These are phyloP conservation scores for Neosalanx taihuensis DNA, from an alignment of 2,797 vertebrate genomes.

Conservation along the genomic window DNA sequence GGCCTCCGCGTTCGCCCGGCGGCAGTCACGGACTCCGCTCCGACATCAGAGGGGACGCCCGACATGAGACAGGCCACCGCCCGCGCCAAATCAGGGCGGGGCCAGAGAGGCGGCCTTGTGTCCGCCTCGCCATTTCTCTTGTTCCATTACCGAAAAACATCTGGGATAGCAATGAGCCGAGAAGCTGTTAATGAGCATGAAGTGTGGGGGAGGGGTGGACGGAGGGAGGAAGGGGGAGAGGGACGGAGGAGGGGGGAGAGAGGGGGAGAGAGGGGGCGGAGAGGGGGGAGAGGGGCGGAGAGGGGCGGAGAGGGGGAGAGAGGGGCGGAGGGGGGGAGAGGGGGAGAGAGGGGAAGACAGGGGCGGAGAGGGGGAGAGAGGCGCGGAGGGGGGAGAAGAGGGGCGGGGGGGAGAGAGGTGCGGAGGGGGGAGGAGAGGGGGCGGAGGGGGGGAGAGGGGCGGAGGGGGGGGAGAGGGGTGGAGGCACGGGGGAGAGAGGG, in stretches of 20 bases:
- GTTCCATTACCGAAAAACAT: slow-evolving; percentile 71
- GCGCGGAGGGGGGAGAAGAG: too few species aligned
- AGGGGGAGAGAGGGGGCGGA: slow-evolving; percentile 11
- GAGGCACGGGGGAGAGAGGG: slow-evolving; percentile 21
- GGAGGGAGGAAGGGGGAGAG: too few species aligned
- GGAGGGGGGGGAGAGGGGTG: slow-evolving; percentile 38
- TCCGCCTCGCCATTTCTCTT: slow-evolving; percentile 59
- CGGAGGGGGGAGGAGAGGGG: slow-evolving; percentile 37
- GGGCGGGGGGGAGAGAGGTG: too few species aligned
- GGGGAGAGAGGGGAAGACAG: slow-evolving; percentile 16
- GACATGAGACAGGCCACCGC: slow-evolving; percentile 41
- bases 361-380: too few species aligned
- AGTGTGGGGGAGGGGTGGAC: slow-evolving; percentile 10
- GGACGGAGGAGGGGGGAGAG: too few species aligned
- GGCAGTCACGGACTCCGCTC: slow-evolving; percentile 19
- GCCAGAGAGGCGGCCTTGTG: slow-evolving; percentile 36
- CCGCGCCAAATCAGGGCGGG: slow-evolving; percentile 13
- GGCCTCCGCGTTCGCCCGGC: neutral
- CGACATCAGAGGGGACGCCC: slow-evolving; percentile 44
- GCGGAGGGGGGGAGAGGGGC: slow-evolving; percentile 24
- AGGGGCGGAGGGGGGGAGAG: too few species aligned
- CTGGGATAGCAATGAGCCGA: slow-evolving; percentile 69
- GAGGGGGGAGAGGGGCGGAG: slow-evolving; percentile 10
- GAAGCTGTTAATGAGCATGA: slow-evolving; percentile 67
- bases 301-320: slow-evolving; percentile 21